Base-by-base conservation (phyloP, 2,888 invertebrate genomes). In the Octonoba sinensis region DNA sequence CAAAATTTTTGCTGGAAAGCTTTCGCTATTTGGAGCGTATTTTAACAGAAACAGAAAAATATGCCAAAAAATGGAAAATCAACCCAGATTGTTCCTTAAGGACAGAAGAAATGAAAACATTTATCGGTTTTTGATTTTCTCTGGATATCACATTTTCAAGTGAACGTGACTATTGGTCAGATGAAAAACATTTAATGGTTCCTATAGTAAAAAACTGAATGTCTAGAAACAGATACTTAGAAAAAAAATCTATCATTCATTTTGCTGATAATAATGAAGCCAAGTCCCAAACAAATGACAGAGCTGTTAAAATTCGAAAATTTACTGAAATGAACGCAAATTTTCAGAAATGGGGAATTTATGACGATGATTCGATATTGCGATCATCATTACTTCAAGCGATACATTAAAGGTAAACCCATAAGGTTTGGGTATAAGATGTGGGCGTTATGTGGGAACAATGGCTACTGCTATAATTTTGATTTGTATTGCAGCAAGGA, bases 391-490 rank as follows among this genome's bases (percentile, higher is more conserved):
- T 69, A 15, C 18, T 57, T 57, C 20, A 69, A 69, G 46, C 57
- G 57, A 44, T 44, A n/a, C n/a, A n/a, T 69, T 46, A 69, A 56
- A 69, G 20, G 3, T 57, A 69, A 69, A 3, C 69, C 22, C 1
- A 44, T 69, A 20, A 1, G 46, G 3, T 69, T 69, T 57, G 69
- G 57, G 36, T 69, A 57, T 46, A 69, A n/a, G n/a, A 44, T 69
- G 18, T 69, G 57, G 69, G 36, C 57, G 3, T 36, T 69, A 44
- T 69, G 69, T 57, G 46, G 57, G 46, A 46, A 44, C 36, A 57
- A 46, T 6, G 57, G 69, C 13, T 69, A 69, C 69, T 57, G 46
- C 46, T 57, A 69, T 36, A 69, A 69, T 46, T 69, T 69, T 69
- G 46, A 22, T n/a, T 57, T 69, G 22, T 57, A 69, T 44, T 69